Base-by-base conservation (phyloP, 2,888 invertebrate species). In the Nemotelus pantherinus region DNA sequence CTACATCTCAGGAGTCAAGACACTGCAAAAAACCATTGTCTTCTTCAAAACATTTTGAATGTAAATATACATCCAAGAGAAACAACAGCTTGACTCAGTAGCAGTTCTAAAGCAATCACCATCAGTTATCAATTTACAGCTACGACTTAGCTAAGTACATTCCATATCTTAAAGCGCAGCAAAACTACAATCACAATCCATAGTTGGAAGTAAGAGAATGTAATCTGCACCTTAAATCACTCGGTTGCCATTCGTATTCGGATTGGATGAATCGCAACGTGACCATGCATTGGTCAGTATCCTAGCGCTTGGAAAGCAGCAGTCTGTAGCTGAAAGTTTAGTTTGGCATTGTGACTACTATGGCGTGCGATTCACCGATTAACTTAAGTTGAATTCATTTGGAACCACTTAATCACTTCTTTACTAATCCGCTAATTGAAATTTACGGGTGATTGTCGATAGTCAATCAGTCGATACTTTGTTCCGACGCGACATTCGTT, bases 401-500 rank as follows among this genome's bases (percentile, higher is more conserved):
- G 63, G 63, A 60, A 74, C 74, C 74, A 74, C 74, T 74, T 74
- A 60, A 74, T 74, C 74, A 60, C 74, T 70, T 70, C 70, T 70
- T 70, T 74, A 60, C 74, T 74, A 74, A 74, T 74, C 60, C 74
- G 63, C 74, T 74, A 74, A 74, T 74, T 74, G 74, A 63, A 74
- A 74, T 74, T 74, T 74, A 74, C 74, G 53, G 44, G 53, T 70
- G 63, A 74, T 74, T 63, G 74, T 25, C 74, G 74, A 74, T 74
- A 74, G 60, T 74, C 74, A 74, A 74, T 74, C 74, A 74, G 45
- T 74, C 39, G 63, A 53, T 47, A 43, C 70, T 53, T 70, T 70
- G 63, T 63, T 58, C 25, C 25, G 1, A 25, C 25, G 25, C 25
- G 25, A 25, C 25, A 25, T 25, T 25, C 25, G 25, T 25, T 25